Conservation (phyloP, 2,797 vertebrate genomes). For the Spheniscus humboldti region DNA sequence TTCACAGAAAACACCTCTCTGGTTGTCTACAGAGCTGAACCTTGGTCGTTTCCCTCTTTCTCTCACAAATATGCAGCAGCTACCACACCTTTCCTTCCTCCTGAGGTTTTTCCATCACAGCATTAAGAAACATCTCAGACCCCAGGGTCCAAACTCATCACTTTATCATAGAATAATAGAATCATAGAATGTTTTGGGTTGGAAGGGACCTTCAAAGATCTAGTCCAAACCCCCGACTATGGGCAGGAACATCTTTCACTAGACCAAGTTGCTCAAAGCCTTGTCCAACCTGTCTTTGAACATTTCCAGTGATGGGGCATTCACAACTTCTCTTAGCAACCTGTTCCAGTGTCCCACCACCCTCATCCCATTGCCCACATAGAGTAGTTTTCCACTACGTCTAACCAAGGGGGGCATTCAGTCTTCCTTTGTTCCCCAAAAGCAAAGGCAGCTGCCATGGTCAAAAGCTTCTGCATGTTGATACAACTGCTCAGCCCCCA, state of each 20-base stretch:
- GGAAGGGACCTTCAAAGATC: not conserved
- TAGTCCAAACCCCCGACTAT: not conserved
- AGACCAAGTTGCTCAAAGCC: not conserved
- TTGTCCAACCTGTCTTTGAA: not conserved
- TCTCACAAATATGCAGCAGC: not conserved
- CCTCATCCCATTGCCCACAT: not conserved
- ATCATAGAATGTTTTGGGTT: not conserved
- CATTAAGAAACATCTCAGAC: not conserved
- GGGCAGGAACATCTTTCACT: not conserved
- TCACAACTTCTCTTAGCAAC: not conserved
- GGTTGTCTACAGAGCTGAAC: not conserved
- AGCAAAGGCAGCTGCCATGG: not conserved
- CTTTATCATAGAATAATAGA: not conserved
- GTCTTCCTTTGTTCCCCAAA: not conserved
- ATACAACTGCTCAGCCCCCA: fast-evolving
- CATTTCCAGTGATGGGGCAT: fast-evolving
- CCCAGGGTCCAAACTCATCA: not conserved
- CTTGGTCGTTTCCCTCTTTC: not conserved
- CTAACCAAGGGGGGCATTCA: not conserved
- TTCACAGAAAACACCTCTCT: not conserved
- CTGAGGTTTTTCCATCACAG: not conserved
- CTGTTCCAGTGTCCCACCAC: not conserved
- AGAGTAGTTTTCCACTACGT: not conserved
- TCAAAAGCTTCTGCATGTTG: not conserved
- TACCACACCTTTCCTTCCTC: not conserved